Percentiles rank a stretch among this genome's conserved stretches.
Conservation (phyloP, 2,797 vertebrate species). For the Micromesistius poutassou region DNA sequence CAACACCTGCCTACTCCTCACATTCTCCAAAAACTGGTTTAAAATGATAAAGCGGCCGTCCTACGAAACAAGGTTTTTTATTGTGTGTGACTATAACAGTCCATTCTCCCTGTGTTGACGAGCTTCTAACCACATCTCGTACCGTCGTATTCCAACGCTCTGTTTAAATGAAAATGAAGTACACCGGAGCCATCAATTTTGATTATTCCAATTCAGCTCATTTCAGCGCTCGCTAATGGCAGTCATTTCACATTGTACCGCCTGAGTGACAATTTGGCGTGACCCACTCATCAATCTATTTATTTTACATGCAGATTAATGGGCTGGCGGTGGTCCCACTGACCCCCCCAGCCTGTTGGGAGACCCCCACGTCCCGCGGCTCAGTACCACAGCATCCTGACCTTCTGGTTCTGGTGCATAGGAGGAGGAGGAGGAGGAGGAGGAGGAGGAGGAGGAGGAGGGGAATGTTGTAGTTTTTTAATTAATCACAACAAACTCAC, state of each 20-base stretch:
- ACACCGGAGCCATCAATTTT: conserved; percentile 24
- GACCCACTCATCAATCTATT: conserved; percentile 43
- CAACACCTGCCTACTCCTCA: background rate
- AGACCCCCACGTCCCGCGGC: background rate
- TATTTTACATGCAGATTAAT: conserved; percentile 45
- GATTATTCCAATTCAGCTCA: conserved; percentile 32
- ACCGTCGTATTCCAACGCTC: background rate
- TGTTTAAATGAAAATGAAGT: conserved; percentile 27
- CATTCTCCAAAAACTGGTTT: background rate
- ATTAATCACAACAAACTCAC: too few relatives aligned
- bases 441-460: background rate
- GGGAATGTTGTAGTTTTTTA: background rate
- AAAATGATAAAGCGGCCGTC: background rate
- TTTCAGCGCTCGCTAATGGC: conserved; percentile 30
- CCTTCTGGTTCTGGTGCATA: background rate
- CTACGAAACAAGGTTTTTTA: background rate
- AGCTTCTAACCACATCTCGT: background rate
- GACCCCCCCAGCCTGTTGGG: conserved; percentile 38
- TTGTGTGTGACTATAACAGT: background rate
- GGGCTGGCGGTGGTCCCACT: conserved; percentile 29
- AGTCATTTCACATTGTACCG: conserved; percentile 32
- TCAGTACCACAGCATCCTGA: background rate
- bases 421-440: background rate
- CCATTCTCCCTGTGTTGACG: background rate
- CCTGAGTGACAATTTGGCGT: conserved; percentile 32